These are phyloP conservation scores for Vanessa tameamea DNA, from an alignment of 1,140 invertebrate genomes.

Conservation along the genomic window DNA sequence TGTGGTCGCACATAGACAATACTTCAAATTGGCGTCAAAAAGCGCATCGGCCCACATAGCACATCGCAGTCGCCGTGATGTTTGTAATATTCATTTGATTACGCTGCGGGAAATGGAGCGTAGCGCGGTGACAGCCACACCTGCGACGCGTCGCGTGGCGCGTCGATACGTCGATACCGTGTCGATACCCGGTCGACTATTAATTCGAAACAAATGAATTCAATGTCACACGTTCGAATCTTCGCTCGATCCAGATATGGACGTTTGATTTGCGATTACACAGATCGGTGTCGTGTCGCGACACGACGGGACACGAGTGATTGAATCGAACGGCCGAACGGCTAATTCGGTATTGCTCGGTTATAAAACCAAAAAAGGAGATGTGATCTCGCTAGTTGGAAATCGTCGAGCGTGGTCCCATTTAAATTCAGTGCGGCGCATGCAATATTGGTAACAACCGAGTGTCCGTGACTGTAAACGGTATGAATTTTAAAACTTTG, in stretches of 20 bases:
- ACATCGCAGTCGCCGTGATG: slow-evolving; percentile 62
- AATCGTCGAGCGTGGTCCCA: slow-evolving; percentile 46
- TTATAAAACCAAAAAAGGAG: slow-evolving; percentile 58
- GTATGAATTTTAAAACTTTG: slow-evolving; percentile 68
- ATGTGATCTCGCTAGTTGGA: slow-evolving; percentile 48
- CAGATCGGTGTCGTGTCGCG: slow-evolving; percentile 41
- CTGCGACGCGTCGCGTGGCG: slow-evolving; percentile 43
- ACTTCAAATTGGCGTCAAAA: slow-evolving; percentile 60
- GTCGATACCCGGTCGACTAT: slow-evolving; percentile 5
- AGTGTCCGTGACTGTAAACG: slow-evolving; percentile 55
- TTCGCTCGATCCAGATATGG: slow-evolving; percentile 55
- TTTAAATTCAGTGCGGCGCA: slow-evolving; percentile 65
- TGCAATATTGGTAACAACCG: slow-evolving; percentile 68
- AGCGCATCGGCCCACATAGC: slow-evolving; percentile 61
- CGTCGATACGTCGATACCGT: not conserved
- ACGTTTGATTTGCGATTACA: slow-evolving; percentile 59
- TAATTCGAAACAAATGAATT: slow-evolving; percentile 58
- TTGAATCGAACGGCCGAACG: slow-evolving; percentile 50
- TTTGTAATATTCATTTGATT: slow-evolving; percentile 79
- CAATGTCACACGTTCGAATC: slow-evolving; percentile 45
- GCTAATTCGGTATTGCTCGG: slow-evolving; percentile 54
- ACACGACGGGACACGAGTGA: slow-evolving; percentile 36
- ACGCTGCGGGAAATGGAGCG: slow-evolving; percentile 63
- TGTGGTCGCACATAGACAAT: slow-evolving; percentile 52
- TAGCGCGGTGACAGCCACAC: slow-evolving; percentile 66